Conservation (phyloP, 92 coral and sea anemone species). For the Blastomussa wellsi region DNA sequence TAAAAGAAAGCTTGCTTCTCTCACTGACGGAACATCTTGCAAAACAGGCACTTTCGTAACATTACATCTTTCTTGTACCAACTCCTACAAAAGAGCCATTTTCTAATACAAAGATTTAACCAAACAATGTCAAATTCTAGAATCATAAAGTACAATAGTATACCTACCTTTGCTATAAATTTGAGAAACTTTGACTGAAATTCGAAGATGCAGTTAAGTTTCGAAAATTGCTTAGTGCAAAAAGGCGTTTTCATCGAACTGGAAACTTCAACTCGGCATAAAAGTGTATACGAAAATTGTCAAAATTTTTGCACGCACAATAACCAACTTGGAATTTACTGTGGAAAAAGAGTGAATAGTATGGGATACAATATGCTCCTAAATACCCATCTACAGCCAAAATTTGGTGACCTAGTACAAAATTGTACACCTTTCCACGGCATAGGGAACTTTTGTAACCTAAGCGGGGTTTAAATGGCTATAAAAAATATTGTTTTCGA, state of each 20-base stretch:
- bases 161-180: neutral
- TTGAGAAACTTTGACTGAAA: neutral
- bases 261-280: slow-evolving; percentile 24
- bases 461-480: neutral
- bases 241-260: neutral
- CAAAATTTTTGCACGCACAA: slow-evolving; percentile 4
- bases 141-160: neutral
- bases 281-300: slow-evolving; percentile 1
- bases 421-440: neutral
- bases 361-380: neutral
- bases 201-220: neutral
- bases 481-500: neutral
- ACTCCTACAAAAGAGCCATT: neutral
- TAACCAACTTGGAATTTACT: neutral
- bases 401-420: neutral
- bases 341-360: slow-evolving; percentile 8
- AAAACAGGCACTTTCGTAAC: slow-evolving; percentile 14
- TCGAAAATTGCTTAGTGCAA: neutral
- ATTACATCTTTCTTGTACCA: neutral
- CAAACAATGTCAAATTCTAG: neutral
- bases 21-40: slow-evolving; percentile 10
- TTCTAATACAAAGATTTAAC: slow-evolving; percentile 3
- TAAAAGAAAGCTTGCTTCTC: slow-evolving; percentile 7
- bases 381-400: slow-evolving; percentile 8
- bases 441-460: slow-evolving; percentile 19